Base-by-base conservation (phyloP, 2,113 vertebrate genomes). In the Rhizomys pruinosus region DNA sequence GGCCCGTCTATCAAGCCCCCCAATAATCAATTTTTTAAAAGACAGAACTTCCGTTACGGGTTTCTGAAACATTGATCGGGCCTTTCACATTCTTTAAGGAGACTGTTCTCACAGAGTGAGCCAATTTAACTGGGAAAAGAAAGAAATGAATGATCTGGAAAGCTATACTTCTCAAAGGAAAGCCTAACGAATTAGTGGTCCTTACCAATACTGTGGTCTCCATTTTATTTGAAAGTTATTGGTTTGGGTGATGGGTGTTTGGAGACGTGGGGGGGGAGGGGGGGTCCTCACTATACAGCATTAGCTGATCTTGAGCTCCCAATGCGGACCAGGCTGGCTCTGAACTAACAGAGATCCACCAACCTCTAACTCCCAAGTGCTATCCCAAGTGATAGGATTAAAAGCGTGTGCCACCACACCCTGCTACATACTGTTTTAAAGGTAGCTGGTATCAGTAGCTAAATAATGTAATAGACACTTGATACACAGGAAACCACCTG, bases 401-500 rank as follows among this genome's bases (percentile, higher is more conserved):
- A n/a, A n/a, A n/a, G n/a, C n/a, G n/a, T n/a, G n/a, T n/a, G n/a
- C n/a, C n/a, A n/a, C n/a, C n/a, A n/a, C n/a, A n/a, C n/a, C n/a
- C n/a, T n/a, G 32, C 42, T 68, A 68, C 82, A n/a, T 69, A 69
- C n/a, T 69, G 66, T 84, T 84, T 94, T 77, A 94, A 94, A 92
- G 66, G 66, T 52, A 80, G 66, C 72, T 91, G 61, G 61, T 84
- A 80, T 92, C 64, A 80, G 86, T 68, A 79, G 91, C 66, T 90
- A 88, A 94, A 91, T 93, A 80, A 87, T 44, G 47, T 84, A 92
- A 68, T 72, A 68, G 57, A 91, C 94, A 89, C 76, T 72, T 73
- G 78, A 94, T 74, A 94, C n/a, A 91, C 84, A 95, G 57, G 81
- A 93, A 94, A 84, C 85, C 90, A 95, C 87, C 52, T 91, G 78